Conservation (phyloP, 2,888 invertebrate species). For the Podotricha telesiphe region DNA sequence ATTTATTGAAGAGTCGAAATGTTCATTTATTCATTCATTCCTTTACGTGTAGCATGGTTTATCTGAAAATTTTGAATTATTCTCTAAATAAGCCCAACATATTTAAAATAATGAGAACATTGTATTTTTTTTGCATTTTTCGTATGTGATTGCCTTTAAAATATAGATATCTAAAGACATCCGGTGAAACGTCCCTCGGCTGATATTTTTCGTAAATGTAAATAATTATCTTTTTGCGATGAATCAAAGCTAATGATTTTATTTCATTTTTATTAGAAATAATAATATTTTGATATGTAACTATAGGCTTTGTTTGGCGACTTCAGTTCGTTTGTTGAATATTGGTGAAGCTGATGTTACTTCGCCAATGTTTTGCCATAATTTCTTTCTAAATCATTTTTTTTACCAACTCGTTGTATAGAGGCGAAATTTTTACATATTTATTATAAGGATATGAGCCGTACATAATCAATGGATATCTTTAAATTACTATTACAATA, state of each 20-base stretch:
- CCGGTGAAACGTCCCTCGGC: neutral
- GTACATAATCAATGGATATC: conserved; percentile 4
- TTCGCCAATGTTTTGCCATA: conserved; percentile 83
- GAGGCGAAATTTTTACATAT: conserved; percentile 69
- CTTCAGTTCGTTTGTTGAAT: conserved; percentile 59
- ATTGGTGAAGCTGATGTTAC: conserved; percentile 67
- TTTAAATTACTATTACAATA: neutral
- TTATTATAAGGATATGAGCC: conserved; percentile 48
- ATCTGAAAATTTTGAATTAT: neutral
- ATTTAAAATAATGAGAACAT: too few relatives aligned
- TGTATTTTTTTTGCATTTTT: too few relatives aligned
- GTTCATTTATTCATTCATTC: neutral
- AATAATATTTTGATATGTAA: neutral
- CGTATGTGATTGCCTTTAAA: too few relatives aligned
- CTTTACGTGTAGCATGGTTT: neutral
- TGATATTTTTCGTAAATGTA: conserved; percentile 1
- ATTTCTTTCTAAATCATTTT: conserved; percentile 59
- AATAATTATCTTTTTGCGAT: conserved; percentile 16
- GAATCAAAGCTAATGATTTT: conserved; percentile 12
- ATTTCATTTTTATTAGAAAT: conserved; percentile 16
- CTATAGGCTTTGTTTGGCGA: conserved; percentile 23
- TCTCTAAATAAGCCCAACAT: neutral
- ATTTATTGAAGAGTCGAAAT: too few relatives aligned
- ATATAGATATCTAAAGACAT: neutral
- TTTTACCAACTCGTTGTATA: conserved; percentile 64